Evolutionary conservation across 2,797 vertebrate genomes (phyloP).

Genomic region (Sarcoramphus papa): DNA sequence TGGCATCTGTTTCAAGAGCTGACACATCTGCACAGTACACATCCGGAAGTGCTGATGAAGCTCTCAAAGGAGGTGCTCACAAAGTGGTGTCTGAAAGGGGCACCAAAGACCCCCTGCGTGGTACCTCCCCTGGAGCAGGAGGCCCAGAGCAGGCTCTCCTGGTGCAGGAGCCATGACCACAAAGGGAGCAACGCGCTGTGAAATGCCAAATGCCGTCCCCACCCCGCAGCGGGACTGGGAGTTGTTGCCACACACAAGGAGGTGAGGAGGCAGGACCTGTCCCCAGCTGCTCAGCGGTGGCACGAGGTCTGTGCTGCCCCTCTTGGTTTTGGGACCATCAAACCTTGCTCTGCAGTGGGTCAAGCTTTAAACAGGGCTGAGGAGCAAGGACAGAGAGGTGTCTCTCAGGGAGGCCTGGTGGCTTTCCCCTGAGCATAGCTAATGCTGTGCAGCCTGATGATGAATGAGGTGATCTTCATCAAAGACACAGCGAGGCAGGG

Average conservation of each 20-base stretch:
- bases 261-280: fast-evolving
- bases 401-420: not conserved
- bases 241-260: not conserved
- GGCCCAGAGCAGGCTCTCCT: not conserved
- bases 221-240: not conserved
- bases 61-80: not conserved
- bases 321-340: not conserved
- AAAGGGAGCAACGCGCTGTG: fast-evolving
- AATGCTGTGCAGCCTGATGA: not conserved
- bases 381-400: not conserved
- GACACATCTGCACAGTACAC: not conserved
- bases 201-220: not conserved
- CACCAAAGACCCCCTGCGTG: fast-evolving
- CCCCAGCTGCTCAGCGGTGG: not conserved
- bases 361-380: not conserved
- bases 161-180: fast-evolving
- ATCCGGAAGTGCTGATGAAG: not conserved
- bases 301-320: not conserved
- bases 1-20: not conserved
- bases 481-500: not conserved
- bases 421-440: not conserved
- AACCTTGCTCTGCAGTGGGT: not conserved
- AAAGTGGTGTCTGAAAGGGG: not conserved
- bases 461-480: not conserved
- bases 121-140: not conserved